phyloP scores from a whole-genome alignment of 2,113 vertebrate genomes.

The Corythoichthys haematopterus region DNA sequence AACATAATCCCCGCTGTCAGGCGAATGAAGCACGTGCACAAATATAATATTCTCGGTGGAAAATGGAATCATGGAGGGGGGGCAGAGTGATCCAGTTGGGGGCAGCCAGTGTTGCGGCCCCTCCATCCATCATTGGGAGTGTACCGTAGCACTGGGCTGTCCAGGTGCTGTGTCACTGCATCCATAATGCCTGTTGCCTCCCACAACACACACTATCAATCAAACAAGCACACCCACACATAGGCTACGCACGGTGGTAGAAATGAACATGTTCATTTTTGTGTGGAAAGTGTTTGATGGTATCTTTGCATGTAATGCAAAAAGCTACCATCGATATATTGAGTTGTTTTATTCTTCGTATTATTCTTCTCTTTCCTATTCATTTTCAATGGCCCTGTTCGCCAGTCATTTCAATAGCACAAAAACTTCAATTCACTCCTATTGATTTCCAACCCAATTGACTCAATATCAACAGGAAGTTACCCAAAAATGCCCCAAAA shows the following conservation, averaged over 20 bases:
- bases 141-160: constrained; percentile 62
- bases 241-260: not conserved
- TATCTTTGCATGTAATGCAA: too few species aligned
- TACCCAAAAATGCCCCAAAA: too few species aligned
- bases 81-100: constrained; percentile 30
- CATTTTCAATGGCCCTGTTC: too few species aligned
- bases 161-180: constrained; percentile 64
- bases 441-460: too few species aligned
- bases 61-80: not conserved
- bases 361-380: too few species aligned
- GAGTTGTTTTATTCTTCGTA: too few species aligned
- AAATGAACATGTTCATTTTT: not conserved
- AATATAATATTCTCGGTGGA: not conserved
- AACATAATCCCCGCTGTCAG: not conserved
- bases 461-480: too few species aligned
- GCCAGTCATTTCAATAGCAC: too few species aligned
- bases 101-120: constrained; percentile 34
- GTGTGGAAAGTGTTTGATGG: too few species aligned
- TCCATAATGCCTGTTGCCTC: constrained; percentile 65
- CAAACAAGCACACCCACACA: constrained; percentile 23
- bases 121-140: constrained; percentile 53
- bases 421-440: too few species aligned
- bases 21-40: not conserved
- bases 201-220: constrained; percentile 51
- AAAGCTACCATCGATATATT: too few species aligned